These are phyloP conservation scores for Drosophila sucinea DNA, from an alignment of 1,140 invertebrate genomes.

Conservation along the genomic window DNA sequence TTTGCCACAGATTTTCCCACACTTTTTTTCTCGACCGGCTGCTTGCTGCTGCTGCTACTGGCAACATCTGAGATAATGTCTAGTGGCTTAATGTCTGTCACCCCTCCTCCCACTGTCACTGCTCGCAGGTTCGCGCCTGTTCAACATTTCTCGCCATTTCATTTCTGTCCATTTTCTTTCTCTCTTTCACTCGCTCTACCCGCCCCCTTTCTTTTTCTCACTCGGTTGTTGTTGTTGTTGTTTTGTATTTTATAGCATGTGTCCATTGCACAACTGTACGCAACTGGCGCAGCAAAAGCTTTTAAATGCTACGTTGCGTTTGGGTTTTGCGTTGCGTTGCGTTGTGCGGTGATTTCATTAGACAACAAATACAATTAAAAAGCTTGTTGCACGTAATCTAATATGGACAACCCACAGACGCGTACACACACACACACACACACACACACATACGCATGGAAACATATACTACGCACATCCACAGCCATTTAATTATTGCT, in stretches of 20 bases:
- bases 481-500: constrained; percentile 67
- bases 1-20: constrained; percentile 17
- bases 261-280: constrained; percentile 39
- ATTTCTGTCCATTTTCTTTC: background rate
- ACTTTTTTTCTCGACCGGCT: constrained; percentile 13
- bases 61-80: constrained; percentile 10
- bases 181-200: background rate
- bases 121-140: background rate
- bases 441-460: constrained; percentile 17
- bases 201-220: constrained; percentile 3
- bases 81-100: constrained; percentile 7
- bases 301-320: constrained; percentile 49
- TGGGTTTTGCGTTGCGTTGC: constrained; percentile 21
- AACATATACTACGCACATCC: constrained; percentile 3
- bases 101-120: background rate
- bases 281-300: constrained; percentile 51
- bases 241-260: constrained; percentile 6
- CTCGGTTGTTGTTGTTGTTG: constrained; percentile 10
- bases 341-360: constrained; percentile 70
- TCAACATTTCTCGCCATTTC: constrained; percentile 11
- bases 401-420: constrained; percentile 52
- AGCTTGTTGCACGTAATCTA: constrained; percentile 75
- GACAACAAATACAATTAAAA: constrained; percentile 77
- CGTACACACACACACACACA: constrained; percentile 23
- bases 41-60: background rate